A percentile compares a stretch with the other conserved stretches of the same genome.
phyloP scores from a whole-genome alignment of 2,113 vertebrate species.

The Gobio gobio region DNA sequence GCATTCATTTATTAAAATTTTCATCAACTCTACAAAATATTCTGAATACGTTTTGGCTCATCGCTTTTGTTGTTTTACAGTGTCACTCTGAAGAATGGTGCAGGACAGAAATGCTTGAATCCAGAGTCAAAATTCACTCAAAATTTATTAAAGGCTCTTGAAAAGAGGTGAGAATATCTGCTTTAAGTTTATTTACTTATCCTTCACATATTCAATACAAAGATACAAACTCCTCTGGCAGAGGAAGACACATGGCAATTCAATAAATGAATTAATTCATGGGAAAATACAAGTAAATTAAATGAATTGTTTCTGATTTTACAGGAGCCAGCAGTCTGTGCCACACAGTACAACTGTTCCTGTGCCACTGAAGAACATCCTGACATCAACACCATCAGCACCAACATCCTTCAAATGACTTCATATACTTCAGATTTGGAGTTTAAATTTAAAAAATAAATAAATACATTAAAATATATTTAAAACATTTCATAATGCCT shows the following conservation, averaged over 20 bases:
- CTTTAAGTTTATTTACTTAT: neutral
- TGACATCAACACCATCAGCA: neutral
- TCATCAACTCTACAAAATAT: neutral
- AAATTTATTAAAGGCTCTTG: slow-evolving; percentile 32
- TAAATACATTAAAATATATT: neutral
- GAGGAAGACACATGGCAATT: neutral
- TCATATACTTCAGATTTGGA: neutral
- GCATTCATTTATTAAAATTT: neutral
- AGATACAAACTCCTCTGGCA: neutral
- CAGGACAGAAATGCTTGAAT: slow-evolving; percentile 46
- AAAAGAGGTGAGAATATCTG: slow-evolving; percentile 42
- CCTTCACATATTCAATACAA: neutral
- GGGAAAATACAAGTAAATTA: neutral
- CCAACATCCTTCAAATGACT: slow-evolving; percentile 14
- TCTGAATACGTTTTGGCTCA: neutral
- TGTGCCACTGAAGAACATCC: neutral
- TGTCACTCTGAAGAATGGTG: slow-evolving; percentile 48
- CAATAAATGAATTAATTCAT: neutral
- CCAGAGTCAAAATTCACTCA: slow-evolving; percentile 48
- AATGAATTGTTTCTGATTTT: neutral
- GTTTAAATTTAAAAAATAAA: neutral
- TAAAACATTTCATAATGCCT: neutral
- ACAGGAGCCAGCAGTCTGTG: neutral
- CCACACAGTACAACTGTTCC: neutral
- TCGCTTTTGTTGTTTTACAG: slow-evolving; percentile 7